phyloP scores from a whole-genome alignment of 2,113 vertebrate species.

The Labeo catla region DNA sequence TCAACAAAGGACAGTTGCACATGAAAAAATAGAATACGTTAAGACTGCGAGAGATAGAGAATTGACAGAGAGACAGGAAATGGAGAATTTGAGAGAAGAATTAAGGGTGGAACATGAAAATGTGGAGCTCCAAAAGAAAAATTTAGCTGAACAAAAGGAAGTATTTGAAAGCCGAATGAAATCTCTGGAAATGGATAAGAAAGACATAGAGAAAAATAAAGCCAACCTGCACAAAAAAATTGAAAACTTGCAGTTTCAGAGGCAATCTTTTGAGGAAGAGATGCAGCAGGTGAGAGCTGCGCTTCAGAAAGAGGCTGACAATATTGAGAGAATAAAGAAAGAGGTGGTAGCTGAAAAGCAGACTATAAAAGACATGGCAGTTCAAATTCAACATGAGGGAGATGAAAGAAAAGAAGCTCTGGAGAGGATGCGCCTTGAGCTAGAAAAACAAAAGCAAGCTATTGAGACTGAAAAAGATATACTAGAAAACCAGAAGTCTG shows the following conservation, averaged over 20 bases:
- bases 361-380: slow-evolving; percentile 3
- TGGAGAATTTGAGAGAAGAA: background rate
- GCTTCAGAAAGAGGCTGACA: slow-evolving; percentile 38
- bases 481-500: slow-evolving; percentile 20
- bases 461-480: slow-evolving; percentile 16
- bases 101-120: background rate
- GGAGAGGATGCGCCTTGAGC: background rate
- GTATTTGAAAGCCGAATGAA: background rate
- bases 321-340: slow-evolving; percentile 35
- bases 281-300: slow-evolving; percentile 28
- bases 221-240: background rate
- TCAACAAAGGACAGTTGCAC: background rate
- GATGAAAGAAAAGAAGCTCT: background rate
- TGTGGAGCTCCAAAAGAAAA: slow-evolving; percentile 14
- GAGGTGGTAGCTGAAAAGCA: slow-evolving; percentile 10
- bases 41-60: background rate
- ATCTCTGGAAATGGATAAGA: slow-evolving; percentile 2
- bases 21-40: background rate
- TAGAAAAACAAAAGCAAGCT: slow-evolving; percentile 5
- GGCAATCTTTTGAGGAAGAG: slow-evolving; percentile 19
- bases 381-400: background rate
- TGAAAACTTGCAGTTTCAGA: background rate
- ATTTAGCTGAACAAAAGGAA: background rate
- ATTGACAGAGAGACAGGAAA: background rate
- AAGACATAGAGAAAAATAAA: slow-evolving; percentile 4